A percentile compares a stretch with the other conserved stretches of the same genome.
Evolutionary conservation across 2,797 vertebrate genomes (phyloP).

Genomic region (Aselliscus stoliczkanus): DNA sequence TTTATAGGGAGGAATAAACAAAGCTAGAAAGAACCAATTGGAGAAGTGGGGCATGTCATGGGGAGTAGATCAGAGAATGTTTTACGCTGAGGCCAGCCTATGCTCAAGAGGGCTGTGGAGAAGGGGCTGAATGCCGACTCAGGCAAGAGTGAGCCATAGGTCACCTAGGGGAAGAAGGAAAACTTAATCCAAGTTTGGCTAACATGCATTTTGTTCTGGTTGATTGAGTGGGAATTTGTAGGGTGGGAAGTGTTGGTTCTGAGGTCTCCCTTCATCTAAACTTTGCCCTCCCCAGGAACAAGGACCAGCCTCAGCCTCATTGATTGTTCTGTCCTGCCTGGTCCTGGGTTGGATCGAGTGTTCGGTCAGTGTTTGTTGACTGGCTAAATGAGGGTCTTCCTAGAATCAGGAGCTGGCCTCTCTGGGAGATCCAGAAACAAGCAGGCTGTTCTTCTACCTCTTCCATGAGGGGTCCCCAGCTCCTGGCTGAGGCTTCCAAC

Average conservation of each 20-base stretch:
- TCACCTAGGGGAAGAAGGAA: background rate
- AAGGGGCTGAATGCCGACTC: background rate
- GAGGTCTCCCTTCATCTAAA: background rate
- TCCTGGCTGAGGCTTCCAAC: background rate
- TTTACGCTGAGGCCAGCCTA: background rate
- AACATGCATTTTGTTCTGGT: background rate
- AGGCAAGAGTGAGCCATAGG: background rate
- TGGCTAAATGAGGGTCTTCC: background rate
- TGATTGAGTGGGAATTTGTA: background rate
- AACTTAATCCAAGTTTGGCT: background rate
- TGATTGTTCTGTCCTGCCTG: background rate
- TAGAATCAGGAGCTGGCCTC: background rate
- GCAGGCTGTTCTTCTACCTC: background rate
- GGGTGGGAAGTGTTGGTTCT: background rate
- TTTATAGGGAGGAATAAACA: background rate
- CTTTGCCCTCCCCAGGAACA: rapidly evolving
- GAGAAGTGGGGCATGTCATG: background rate
- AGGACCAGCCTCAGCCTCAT: background rate
- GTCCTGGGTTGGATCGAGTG: background rate
- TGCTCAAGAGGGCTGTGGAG: background rate
- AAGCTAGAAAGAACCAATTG: background rate
- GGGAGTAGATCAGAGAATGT: background rate
- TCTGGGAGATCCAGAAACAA: background rate
- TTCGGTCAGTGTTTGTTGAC: background rate
- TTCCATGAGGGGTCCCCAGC: background rate